Percentiles rank a stretch among this genome's conserved stretches.
Conservation (phyloP, 2,113 vertebrate genomes). For the Megaceryle torquata region DNA sequence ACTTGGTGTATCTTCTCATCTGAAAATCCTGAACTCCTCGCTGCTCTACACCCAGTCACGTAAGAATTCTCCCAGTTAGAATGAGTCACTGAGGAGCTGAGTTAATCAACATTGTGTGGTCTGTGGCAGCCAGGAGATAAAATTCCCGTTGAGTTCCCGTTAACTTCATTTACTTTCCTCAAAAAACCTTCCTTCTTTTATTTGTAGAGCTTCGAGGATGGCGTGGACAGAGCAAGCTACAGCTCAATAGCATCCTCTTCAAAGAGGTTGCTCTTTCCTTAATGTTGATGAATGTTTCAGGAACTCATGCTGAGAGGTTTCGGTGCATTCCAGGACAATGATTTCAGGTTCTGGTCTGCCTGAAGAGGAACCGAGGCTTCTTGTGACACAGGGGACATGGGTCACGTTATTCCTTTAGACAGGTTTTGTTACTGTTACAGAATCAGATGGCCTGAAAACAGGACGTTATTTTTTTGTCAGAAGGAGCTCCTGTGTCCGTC, state of each 20-base stretch:
- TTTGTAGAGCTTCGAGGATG: not conserved
- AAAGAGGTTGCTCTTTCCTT: not conserved
- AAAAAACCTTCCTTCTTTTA: not conserved
- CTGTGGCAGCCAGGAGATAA: not conserved
- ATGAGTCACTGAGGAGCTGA: not conserved
- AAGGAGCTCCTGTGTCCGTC: no score
- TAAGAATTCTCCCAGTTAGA: not conserved
- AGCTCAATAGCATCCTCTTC: not conserved
- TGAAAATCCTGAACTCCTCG: not conserved
- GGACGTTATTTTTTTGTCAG: not conserved
- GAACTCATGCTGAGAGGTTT: conserved; percentile 2
- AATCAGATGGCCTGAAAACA: not conserved
- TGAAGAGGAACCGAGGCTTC: not conserved
- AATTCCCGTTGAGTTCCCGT: not conserved
- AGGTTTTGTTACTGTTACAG: not conserved
- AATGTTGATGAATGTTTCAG: conserved; percentile 51
- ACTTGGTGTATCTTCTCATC: not conserved
- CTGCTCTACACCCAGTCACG: not conserved
- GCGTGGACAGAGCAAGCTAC: not conserved
- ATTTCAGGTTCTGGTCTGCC: conserved; percentile 30
- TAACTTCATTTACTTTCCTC: not conserved
- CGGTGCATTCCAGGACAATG: conserved; percentile 21
- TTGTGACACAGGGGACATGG: not conserved
- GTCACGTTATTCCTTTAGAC: not conserved
- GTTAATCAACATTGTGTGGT: not conserved